A percentile compares a stretch with the other conserved stretches of the same genome.
These are phyloP conservation scores for Canis aureus DNA, from an alignment of 2,113 vertebrate species.

Conservation along the genomic window DNA sequence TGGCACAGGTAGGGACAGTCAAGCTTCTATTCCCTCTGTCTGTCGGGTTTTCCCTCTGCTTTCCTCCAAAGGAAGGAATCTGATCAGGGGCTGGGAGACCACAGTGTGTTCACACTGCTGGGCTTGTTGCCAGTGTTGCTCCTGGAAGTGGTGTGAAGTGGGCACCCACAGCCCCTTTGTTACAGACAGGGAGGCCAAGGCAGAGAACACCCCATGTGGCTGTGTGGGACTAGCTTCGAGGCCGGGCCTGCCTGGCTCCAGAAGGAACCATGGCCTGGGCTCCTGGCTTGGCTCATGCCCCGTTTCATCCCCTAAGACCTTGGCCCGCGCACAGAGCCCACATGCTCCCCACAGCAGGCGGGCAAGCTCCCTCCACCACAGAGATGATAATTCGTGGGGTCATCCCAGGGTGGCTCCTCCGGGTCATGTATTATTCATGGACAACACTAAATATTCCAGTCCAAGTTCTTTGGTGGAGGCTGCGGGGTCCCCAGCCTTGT, in stretches of 20 bases:
- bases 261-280: rapidly evolving
- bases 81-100: background rate
- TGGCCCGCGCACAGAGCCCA: rapidly evolving
- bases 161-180: rapidly evolving
- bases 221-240: rapidly evolving
- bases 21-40: rapidly evolving
- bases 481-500: background rate
- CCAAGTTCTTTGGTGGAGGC: slow-evolving; percentile 39
- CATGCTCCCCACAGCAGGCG: background rate
- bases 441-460: slow-evolving; percentile 64
- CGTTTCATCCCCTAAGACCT: background rate
- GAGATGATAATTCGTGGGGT: background rate
- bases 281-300: background rate
- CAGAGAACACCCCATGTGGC: rapidly evolving
- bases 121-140: rapidly evolving
- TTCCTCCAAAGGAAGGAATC: background rate
- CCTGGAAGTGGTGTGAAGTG: rapidly evolving
- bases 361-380: slow-evolving; percentile 53
- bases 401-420: slow-evolving; percentile 55
- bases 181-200: background rate
- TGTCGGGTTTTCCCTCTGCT: background rate
- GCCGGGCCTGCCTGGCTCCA: background rate
- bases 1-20: background rate
- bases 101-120: background rate
- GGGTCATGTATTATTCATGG: slow-evolving; percentile 78